phyloP scores from a whole-genome alignment of 2,113 vertebrate genomes.

The Nothocercus nigrocapillus region DNA sequence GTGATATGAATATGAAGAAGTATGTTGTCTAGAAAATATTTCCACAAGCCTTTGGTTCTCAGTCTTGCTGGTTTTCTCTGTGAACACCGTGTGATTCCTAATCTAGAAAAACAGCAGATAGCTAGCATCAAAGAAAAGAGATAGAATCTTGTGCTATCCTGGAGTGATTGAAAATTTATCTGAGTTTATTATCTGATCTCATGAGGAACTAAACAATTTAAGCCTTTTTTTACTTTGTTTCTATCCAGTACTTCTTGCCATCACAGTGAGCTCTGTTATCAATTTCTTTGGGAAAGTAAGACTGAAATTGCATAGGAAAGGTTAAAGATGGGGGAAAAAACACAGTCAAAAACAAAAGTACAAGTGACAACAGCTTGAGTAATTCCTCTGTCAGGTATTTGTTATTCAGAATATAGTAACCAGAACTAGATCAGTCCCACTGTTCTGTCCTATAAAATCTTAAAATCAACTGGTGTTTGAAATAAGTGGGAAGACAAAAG shows the following conservation, averaged over 20 bases:
- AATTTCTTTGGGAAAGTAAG: not conserved
- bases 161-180: constrained; percentile 13
- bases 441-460: not conserved
- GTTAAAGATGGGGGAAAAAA: not conserved
- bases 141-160: constrained; percentile 1
- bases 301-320: not conserved
- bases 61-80: not conserved
- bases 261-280: not conserved
- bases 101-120: constrained; percentile 18
- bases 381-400: not conserved
- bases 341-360: not conserved
- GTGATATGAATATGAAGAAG: not conserved
- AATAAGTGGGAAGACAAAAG: constrained; percentile 45
- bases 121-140: not conserved
- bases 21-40: not conserved
- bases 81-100: not conserved
- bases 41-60: not conserved
- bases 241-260: not conserved
- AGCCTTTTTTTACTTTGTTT: not conserved
- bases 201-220: not conserved
- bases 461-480: constrained; percentile 40
- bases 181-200: constrained; percentile 18
- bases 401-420: not conserved
- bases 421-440: not conserved
- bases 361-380: not conserved